Base-by-base conservation (phyloP, 2,797 vertebrate genomes). In the Erpetoichthys calabaricus region DNA sequence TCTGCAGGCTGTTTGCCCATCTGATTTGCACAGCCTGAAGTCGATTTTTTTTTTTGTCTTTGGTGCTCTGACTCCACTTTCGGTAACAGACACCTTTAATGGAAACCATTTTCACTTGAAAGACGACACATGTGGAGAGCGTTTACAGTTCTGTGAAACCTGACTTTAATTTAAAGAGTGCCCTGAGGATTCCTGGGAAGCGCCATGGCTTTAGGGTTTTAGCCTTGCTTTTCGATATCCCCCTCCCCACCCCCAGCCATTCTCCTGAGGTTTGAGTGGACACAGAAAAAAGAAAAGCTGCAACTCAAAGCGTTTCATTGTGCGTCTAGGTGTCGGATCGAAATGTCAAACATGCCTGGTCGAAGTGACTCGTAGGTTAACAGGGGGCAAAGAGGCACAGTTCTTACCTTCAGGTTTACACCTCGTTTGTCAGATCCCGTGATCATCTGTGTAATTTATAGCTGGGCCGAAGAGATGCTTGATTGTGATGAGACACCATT, bases 121-220 rank as follows among this genome's bases (percentile, higher is more conserved):
- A 66, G 56, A n/a, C 7, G 43, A 10, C 63, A 65, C 61, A 73
- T 65, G 57, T 71, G 73, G 72, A 68, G 70, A 69, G 45, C 64
- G 69, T 75, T 74, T 72, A 62, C 52, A 69, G 63, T 64, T 73
- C 56, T 63, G 64, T 62, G 67, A 68, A 70, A 70, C 76, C 50
- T 3, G 60, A 53, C 41, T 77, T 75, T 78, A 70, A 74, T 70
- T 72, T 69, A 61, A 71, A 69, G 55, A 59, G 66, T 70, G 64
- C 62, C 67, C 73, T 55, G 64, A 71, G 70, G 63, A 66, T 74
- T 67, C 71, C 56, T 74, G 59, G 53, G 60, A 68, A 74, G 65
- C 5, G 0, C 59, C 68, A 7, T 60, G 63, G 65, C 64, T 65
- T 75, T 61, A 57, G 68, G 57, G 66, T 72, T 64, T 59, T 62